These are phyloP conservation scores for Limenitis camilla DNA, from an alignment of 2,888 invertebrate species.

Conservation along the genomic window DNA sequence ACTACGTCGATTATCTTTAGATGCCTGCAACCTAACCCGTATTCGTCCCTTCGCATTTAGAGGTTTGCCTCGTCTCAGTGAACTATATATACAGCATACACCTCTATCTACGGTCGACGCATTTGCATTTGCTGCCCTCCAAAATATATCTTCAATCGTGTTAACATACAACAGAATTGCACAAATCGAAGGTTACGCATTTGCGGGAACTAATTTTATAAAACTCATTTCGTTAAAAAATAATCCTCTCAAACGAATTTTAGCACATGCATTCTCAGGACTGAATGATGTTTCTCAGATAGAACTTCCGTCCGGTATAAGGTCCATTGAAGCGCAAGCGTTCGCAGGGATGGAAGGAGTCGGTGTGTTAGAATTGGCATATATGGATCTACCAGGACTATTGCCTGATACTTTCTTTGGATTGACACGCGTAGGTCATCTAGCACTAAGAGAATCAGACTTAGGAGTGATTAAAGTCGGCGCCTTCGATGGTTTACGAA, in stretches of 20 bases:
- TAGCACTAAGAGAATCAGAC: slow-evolving; percentile 88
- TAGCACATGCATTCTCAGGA: slow-evolving; percentile 88
- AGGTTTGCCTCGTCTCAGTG: slow-evolving; percentile 84
- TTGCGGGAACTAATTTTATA: slow-evolving; percentile 90
- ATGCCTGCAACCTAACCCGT: slow-evolving; percentile 88
- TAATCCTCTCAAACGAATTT: slow-evolving; percentile 87
- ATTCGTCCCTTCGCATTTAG: slow-evolving; percentile 90
- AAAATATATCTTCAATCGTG: slow-evolving; percentile 83
- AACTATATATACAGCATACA: slow-evolving; percentile 90
- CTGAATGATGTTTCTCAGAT: slow-evolving; percentile 88
- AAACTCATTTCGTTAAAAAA: slow-evolving; percentile 86
- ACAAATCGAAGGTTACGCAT: slow-evolving; percentile 84
- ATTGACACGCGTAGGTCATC: slow-evolving; percentile 81
- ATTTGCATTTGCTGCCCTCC: slow-evolving; percentile 88
- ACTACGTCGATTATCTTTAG: slow-evolving; percentile 86
- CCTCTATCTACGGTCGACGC: slow-evolving; percentile 86
- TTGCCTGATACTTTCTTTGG: slow-evolving; percentile 84
- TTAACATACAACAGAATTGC: slow-evolving; percentile 81
- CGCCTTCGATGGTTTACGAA: slow-evolving; percentile 83
- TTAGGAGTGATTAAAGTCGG: slow-evolving; percentile 82
- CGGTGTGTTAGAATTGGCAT: slow-evolving; percentile 85
- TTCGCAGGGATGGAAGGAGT: slow-evolving; percentile 88
- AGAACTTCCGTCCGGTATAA: slow-evolving; percentile 87
- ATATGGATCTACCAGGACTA: slow-evolving; percentile 86
- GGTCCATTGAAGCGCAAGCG: slow-evolving; percentile 83